These are phyloP conservation scores for Stigmatopora argus DNA, from an alignment of 2,113 vertebrate species.

Conservation along the genomic window DNA sequence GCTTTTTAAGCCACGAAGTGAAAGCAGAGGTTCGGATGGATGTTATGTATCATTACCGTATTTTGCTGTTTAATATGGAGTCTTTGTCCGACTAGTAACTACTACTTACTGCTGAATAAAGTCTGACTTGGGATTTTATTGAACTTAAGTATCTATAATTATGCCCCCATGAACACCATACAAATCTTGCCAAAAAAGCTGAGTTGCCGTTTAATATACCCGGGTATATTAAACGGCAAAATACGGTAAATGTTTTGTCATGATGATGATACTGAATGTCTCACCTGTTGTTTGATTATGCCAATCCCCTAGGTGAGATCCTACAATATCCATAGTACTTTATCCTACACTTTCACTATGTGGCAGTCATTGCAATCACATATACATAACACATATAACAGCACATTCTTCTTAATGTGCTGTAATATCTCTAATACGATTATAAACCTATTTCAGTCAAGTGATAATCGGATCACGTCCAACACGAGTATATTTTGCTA, in stretches of 20 bases:
- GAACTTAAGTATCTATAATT: too few relatives aligned
- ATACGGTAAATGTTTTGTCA: constrained; percentile 42
- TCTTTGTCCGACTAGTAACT: too few relatives aligned
- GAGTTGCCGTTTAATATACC: too few relatives aligned
- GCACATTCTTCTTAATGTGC: too few relatives aligned
- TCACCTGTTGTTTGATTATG: constrained; percentile 25
- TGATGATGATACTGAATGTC: constrained; percentile 21
- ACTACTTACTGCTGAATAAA: too few relatives aligned
- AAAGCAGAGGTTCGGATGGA: constrained; percentile 19
- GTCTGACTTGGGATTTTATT: too few relatives aligned
- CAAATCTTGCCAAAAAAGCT: too few relatives aligned
- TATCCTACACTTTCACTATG: constrained; percentile 12
- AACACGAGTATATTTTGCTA: constrained; percentile 9
- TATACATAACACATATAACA: constrained; percentile 29
- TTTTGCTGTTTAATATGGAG: too few relatives aligned
- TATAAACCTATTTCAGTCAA: constrained; percentile 14
- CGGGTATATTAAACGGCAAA: too few relatives aligned
- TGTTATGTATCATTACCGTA: constrained; percentile 19
- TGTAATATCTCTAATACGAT: constrained; percentile 6
- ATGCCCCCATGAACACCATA: too few relatives aligned
- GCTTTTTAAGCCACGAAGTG: constrained; percentile 25
- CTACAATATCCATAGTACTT: constrained; percentile 12
- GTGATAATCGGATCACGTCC: constrained; percentile 8
- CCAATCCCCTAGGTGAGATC: constrained; percentile 41
- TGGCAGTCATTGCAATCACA: constrained; percentile 28